phyloP scores from a whole-genome alignment of 1,140 invertebrate species.

The Chymomyza costata region DNA sequence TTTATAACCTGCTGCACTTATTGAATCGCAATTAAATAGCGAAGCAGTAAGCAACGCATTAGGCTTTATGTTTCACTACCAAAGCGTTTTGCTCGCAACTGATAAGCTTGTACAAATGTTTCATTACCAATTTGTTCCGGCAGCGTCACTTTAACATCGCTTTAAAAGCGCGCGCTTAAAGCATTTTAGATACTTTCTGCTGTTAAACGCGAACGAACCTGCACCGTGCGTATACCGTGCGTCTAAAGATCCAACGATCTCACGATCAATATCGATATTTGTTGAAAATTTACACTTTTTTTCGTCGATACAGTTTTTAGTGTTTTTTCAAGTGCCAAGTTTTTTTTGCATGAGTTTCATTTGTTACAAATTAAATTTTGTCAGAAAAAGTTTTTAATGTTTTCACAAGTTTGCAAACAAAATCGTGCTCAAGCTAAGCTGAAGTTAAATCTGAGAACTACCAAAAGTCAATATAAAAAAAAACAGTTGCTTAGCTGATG shows the following conservation, averaged over 20 bases:
- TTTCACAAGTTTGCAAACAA: constrained; percentile 36
- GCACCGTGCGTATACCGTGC: constrained; percentile 25
- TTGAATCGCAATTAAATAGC: too few species aligned
- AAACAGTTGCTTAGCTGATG: constrained; percentile 53
- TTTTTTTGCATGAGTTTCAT: constrained; percentile 22
- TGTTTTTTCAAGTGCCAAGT: not conserved
- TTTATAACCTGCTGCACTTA: too few species aligned
- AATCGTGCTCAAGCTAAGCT: constrained; percentile 16
- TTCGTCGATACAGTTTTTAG: not conserved
- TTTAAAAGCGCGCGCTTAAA: constrained; percentile 56
- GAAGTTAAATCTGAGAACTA: constrained; percentile 21
- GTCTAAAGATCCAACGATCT: not conserved
- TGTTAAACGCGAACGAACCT: constrained; percentile 45
- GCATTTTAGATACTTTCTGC: constrained; percentile 62
- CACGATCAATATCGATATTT: not conserved
- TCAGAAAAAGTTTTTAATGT: constrained; percentile 39
- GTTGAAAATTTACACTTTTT: not conserved
- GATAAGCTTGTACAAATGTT: constrained; percentile 28
- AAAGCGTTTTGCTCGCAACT: constrained; percentile 6
- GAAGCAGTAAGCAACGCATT: too few species aligned
- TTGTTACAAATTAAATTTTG: constrained; percentile 12
- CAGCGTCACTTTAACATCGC: not conserved
- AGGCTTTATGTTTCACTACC: too few species aligned
- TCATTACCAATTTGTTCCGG: constrained; percentile 36
- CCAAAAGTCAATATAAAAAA: constrained; percentile 35